Conservation (phyloP, 2,888 invertebrate genomes). For the Diarsia rubi region DNA sequence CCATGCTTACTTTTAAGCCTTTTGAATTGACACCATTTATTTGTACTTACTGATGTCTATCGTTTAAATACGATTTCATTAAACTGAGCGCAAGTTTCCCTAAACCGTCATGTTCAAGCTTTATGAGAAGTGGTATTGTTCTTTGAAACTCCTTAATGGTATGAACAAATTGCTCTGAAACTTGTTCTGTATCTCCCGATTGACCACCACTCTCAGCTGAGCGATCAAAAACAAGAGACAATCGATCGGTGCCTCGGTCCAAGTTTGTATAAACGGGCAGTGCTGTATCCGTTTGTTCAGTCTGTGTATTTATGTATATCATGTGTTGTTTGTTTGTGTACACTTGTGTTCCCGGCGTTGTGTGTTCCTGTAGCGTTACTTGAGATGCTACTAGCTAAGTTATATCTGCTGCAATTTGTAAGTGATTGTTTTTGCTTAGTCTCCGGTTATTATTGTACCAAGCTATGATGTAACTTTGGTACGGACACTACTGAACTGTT, state of each 20-base stretch:
- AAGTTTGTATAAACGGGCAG: slow-evolving; percentile 41
- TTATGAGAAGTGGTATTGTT: too few relatives aligned
- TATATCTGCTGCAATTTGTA: slow-evolving; percentile 3
- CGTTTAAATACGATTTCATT: too few relatives aligned
- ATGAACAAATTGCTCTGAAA: slow-evolving; percentile 25
- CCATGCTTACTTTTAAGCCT: too few relatives aligned
- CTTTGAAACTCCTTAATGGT: slow-evolving; percentile 21
- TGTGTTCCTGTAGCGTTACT: slow-evolving; percentile 3
- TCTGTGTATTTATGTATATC: not conserved
- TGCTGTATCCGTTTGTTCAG: too few relatives aligned
- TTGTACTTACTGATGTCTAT: too few relatives aligned
- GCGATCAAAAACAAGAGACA: slow-evolving; percentile 56
- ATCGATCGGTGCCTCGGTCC: slow-evolving; percentile 44
- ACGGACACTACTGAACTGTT: not conserved
- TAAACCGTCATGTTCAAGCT: too few relatives aligned
- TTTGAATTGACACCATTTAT: too few relatives aligned
- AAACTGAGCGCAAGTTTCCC: too few relatives aligned
- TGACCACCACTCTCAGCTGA: slow-evolving; percentile 38
- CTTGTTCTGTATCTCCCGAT: slow-evolving; percentile 13
- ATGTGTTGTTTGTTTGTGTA: slow-evolving; percentile 1
- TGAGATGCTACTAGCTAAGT: slow-evolving; percentile 5
- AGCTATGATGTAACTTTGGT: not conserved
- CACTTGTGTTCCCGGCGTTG: not conserved
- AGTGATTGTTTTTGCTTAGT: slow-evolving; percentile 6
- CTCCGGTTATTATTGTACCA: not conserved